Conservation (phyloP, 1,140 invertebrate genomes). For the Fopius arisanus region DNA sequence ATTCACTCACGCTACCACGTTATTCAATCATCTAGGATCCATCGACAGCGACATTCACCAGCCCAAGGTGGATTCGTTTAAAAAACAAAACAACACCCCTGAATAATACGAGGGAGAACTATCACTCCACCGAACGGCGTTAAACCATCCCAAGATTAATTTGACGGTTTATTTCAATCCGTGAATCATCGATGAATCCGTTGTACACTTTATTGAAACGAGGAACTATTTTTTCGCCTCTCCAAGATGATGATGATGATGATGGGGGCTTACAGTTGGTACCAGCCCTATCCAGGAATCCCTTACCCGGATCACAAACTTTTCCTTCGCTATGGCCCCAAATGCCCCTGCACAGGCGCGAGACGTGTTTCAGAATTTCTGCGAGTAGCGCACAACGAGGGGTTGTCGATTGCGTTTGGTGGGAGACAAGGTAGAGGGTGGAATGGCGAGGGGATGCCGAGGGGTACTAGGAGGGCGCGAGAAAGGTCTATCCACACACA, state of each 20-base stretch:
- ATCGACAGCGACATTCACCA: neutral
- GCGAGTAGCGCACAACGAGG: slow-evolving; percentile 27
- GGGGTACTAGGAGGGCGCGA: neutral
- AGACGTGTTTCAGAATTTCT: slow-evolving; percentile 35
- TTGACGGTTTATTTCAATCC: neutral
- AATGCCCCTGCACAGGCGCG: slow-evolving; percentile 53
- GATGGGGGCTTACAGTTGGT: slow-evolving; percentile 28
- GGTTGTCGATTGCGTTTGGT: slow-evolving; percentile 34
- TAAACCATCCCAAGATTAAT: neutral
- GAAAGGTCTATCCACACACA: neutral
- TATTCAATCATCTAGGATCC: neutral
- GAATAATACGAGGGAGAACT: neutral
- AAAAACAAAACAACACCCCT: neutral
- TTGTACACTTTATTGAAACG: neutral
- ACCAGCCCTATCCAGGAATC: slow-evolving; percentile 51
- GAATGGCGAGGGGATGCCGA: neutral
- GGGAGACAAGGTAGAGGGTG: slow-evolving; percentile 23
- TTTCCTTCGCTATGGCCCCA: slow-evolving; percentile 50
- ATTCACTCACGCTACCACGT: neutral
- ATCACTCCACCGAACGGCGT: neutral
- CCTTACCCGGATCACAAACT: slow-evolving; percentile 53
- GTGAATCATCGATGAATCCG: neutral
- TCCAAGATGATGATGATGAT: neutral
- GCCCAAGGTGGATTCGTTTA: neutral
- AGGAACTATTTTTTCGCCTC: neutral